Base-by-base conservation (phyloP, 2,113 vertebrate genomes). In the Gopherus evgoodei region DNA sequence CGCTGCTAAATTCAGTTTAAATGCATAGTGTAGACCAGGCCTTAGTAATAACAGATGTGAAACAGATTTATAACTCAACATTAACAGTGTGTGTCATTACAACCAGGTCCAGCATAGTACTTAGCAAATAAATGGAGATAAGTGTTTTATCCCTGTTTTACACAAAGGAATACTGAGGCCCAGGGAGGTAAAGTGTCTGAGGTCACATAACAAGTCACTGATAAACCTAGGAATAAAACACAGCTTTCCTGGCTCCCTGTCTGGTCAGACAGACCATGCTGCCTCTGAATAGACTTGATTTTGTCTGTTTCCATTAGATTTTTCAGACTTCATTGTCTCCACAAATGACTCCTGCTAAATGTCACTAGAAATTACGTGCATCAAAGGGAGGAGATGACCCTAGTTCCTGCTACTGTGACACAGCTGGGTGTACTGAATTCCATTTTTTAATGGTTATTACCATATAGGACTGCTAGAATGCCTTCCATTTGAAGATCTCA, bases 91-190 rank as follows among this genome's bases (percentile, higher is more conserved):
- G 5, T 0, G 0, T 16, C 29, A 53, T 14, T 49, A n/a, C 59
- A 25, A 2, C 13, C 13, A 1, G 0, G 24, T 47, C 47, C 0
- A 0, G 29, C 3, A 0, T 10, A 59, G 11, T 38, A 3, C 42
- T 49, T 24, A 38, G 49, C 81, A 54, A 29, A 6, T 1, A n/a
- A n/a, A 8, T 1, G 0, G 4, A 25, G 27, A 7, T 2, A 2
- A 0, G 0, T 9, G 21, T 52, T 87, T 24, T 81, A 76, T 27
- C 69, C 53, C 57, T 9, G 0, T 49, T 83, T 49, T 59, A 3
- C 19, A 13, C 13, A 14, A 50, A 11, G 25, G 9, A 5, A 4
- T 27, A 2, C 76, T 8, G 3, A 29, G 87, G 44, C 65, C 69
- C 65, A 21, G 21, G 6, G 44, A 35, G 14, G 5, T 31, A 65